Percentiles rank a stretch among this genome's conserved stretches.
Conservation (phyloP, 2,797 vertebrate genomes). For the Crypturellus tataupa region DNA sequence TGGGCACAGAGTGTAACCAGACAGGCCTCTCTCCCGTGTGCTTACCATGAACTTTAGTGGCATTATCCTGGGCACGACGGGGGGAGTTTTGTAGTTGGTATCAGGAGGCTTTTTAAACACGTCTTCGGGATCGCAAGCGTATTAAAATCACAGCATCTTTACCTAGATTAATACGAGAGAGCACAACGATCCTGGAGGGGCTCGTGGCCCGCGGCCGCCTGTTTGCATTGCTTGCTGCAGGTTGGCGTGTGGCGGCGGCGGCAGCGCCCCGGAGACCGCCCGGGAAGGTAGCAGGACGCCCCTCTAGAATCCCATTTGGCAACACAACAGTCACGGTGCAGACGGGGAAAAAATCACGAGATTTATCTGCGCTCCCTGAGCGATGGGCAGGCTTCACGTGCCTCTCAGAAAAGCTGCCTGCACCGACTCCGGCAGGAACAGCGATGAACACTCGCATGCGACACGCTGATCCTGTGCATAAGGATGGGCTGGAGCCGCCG, state of each 20-base stretch:
- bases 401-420: background rate
- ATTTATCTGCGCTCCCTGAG: background rate
- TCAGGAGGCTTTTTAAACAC: background rate
- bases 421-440: background rate
- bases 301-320: background rate
- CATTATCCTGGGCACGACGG: background rate
- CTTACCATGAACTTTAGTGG: accelerated
- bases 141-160: background rate
- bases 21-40: background rate
- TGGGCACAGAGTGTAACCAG: background rate
- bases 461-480: background rate
- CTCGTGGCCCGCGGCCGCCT: accelerated
- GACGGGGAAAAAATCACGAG: background rate
- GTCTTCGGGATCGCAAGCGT: background rate
- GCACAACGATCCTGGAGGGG: background rate
- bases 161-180: background rate
- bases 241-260: background rate
- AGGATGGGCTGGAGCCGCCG: background rate
- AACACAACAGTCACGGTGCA: accelerated
- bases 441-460: accelerated
- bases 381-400: background rate
- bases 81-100: background rate
- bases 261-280: background rate
- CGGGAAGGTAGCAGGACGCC: background rate
- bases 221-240: background rate